Conservation (phyloP, 2,888 invertebrate genomes). For the Eupithecia tripunctaria region DNA sequence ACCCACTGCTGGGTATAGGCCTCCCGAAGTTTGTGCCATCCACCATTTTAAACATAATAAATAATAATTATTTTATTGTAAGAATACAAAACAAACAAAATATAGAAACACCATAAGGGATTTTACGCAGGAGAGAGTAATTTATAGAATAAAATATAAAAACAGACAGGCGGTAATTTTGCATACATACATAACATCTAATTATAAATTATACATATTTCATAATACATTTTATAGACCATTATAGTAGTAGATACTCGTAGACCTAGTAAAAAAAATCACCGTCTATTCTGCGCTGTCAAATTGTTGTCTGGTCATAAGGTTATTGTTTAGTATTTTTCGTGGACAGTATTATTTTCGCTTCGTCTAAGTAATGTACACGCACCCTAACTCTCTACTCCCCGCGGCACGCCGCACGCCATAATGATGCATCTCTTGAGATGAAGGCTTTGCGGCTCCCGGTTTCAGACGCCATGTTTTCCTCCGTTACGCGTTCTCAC, state of each 20-base stretch:
- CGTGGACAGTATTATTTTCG: background rate
- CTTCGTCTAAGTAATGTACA: constrained; percentile 3
- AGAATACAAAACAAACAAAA: too few species aligned
- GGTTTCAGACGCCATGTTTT: constrained; percentile 58
- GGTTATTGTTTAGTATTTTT: background rate
- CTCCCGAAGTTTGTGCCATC: too few species aligned
- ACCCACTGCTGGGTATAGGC: too few species aligned
- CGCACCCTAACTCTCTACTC: constrained; percentile 52
- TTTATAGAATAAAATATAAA: too few species aligned
- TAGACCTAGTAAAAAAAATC: background rate
- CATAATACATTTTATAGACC: too few species aligned
- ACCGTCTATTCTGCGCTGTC: background rate
- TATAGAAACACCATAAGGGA: too few species aligned
- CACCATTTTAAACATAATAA: too few species aligned
- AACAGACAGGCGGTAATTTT: too few species aligned
- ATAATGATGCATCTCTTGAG: constrained; percentile 82
- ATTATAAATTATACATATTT: background rate
- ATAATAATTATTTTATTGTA: too few species aligned
- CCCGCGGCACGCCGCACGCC: constrained; percentile 65
- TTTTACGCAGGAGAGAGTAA: too few species aligned
- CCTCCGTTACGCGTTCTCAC: constrained; percentile 62
- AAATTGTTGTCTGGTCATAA: background rate
- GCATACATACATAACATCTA: too few species aligned
- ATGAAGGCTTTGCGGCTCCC: constrained; percentile 69
- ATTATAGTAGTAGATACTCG: background rate